Base-by-base conservation (phyloP, 2,113 vertebrate genomes). In the Lota lota region DNA sequence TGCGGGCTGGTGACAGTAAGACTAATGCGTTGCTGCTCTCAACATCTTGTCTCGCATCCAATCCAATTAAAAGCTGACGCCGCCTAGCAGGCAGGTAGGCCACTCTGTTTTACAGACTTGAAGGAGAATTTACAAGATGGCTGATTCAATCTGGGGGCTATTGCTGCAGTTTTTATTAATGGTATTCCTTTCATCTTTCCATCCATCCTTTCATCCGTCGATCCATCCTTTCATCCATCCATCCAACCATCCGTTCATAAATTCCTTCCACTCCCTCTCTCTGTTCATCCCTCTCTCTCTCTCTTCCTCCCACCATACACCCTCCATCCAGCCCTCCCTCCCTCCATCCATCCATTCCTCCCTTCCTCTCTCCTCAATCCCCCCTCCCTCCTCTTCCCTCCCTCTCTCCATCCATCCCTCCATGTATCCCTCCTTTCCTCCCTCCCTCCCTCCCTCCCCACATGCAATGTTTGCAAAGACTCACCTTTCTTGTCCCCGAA, bases 401-500 rank as follows among this genome's bases (percentile, higher is more conserved):
- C 51, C 51, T 53, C 51, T 1, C 51, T 53, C 51, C 51, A 14
- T 53, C 51, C 57, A 18, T 59, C 18, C 19, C 2, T 59, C 57
- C 19, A 2, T 57, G n/a, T 18, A 57, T 10, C 57, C 57, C 19
- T 14, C 19, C 12, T 20, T 20, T 6, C 19, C 58, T 21, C 21
- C 7, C 4, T 10, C 57, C 57, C 19, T 14, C 19, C 12, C 58
- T 20, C 8, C 19, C 58, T 21, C 21, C 7, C 4, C 14, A 8
- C 21, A 60, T 20, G 19, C 40, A 22, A 5, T 63, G 16, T 33
- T 7, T 33, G 14, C 16, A 15, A 12, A 22, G 58, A 75, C 87
- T 90, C 72, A 99, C 97, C 97, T 96, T 99, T 99, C 91, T 99
- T 99, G 91, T 99, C 95, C 75, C 98, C 97, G 22, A 99, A 99